Evolutionary conservation across 2,797 vertebrate genomes (phyloP).

Genomic region (Neostethus bicornis): DNA sequence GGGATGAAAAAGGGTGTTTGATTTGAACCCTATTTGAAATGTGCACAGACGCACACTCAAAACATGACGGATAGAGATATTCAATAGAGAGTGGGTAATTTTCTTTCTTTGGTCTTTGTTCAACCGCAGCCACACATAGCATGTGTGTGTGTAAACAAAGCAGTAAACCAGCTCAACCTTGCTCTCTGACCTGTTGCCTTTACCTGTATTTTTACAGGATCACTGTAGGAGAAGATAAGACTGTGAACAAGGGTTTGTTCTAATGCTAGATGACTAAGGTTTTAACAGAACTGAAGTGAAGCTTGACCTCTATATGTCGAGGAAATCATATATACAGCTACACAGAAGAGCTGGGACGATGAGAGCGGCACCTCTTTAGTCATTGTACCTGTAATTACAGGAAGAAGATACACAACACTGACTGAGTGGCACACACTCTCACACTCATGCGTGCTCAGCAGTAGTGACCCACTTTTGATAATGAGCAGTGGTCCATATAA

Average conservation of each 20-base stretch:
- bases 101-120: slow-evolving; percentile 1
- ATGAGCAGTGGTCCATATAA: slow-evolving; percentile 7
- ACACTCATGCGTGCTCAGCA: slow-evolving; percentile 20
- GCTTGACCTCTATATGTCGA: slow-evolving; percentile 18
- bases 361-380: slow-evolving; percentile 19
- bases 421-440: slow-evolving; percentile 15
- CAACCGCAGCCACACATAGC: neutral
- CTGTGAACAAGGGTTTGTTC: slow-evolving; percentile 14
- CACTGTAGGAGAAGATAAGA: no score
- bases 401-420: slow-evolving; percentile 8
- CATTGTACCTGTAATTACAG: slow-evolving; percentile 26
- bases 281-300: slow-evolving; percentile 21
- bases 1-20: slow-evolving; percentile 23
- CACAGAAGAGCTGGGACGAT: slow-evolving; percentile 23
- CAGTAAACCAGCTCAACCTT: slow-evolving; percentile 2
- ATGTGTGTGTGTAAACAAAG: slow-evolving; percentile 4
- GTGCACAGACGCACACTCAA: slow-evolving; percentile 14
- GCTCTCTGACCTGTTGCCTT: slow-evolving; percentile 5
- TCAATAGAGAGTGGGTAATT: no score
- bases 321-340: slow-evolving; percentile 26
- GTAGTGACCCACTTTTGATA: slow-evolving; percentile 29
- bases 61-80: neutral
- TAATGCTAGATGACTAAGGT: slow-evolving; percentile 21
- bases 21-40: slow-evolving; percentile 20
- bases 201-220: no score